Conservation (phyloP, 2,888 invertebrate genomes). For the Pomacea canaliculata region DNA sequence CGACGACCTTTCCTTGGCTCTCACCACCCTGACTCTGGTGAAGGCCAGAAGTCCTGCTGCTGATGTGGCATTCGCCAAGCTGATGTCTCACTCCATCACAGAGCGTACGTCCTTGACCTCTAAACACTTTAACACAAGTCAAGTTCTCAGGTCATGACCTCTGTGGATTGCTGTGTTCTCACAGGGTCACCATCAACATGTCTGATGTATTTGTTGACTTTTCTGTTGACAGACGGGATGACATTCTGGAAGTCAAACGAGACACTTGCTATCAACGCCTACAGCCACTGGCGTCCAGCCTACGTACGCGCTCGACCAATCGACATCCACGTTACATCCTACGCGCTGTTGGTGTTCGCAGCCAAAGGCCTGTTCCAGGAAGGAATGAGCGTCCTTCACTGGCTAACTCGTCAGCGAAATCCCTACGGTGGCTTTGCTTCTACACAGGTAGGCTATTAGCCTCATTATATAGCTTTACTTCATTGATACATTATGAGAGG, state of each 20-base stretch:
- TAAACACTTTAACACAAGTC: neutral
- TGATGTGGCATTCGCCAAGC: constrained; percentile 9
- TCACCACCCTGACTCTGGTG: constrained; percentile 58
- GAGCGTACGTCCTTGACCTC: constrained; percentile 12
- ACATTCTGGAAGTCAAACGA: constrained; percentile 49
- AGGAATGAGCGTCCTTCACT: constrained; percentile 58
- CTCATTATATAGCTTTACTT: neutral
- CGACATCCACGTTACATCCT: constrained; percentile 65
- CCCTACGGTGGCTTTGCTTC: constrained; percentile 67
- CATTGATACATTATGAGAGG: no score
- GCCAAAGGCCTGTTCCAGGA: constrained; percentile 40
- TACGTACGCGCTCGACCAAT: constrained; percentile 48
- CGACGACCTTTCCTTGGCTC: constrained; percentile 58
- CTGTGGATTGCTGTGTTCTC: neutral
- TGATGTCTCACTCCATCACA: constrained; percentile 11
- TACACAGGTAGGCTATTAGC: constrained; percentile 62
- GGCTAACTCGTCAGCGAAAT: constrained; percentile 64
- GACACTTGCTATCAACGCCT: neutral
- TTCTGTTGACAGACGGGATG: constrained; percentile 58
- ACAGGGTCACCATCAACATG: neutral
- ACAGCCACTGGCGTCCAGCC: constrained; percentile 34
- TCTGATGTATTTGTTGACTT: neutral
- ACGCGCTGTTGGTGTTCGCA: constrained; percentile 59
- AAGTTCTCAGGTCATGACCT: neutral
- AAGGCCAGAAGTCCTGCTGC: constrained; percentile 43